Evolutionary conservation across 2,797 vertebrate genomes (phyloP).

Genomic region (Enteromius afrohamiltoni): DNA sequence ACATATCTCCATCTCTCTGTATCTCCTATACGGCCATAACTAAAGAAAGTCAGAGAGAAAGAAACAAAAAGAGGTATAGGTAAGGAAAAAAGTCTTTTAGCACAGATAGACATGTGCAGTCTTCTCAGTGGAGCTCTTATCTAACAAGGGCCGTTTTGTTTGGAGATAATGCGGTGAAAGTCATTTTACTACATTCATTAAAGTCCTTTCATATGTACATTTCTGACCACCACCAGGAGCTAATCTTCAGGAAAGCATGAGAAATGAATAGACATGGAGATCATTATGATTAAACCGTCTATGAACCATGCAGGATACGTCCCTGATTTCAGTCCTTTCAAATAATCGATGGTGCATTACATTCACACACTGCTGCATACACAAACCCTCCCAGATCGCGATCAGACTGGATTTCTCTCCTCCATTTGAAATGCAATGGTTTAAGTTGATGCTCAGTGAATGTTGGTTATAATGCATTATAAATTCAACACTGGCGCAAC

Average conservation of each 20-base stretch:
- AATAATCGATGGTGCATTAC: constrained; percentile 4
- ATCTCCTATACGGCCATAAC: constrained; percentile 26
- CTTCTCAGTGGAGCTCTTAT: constrained; percentile 67
- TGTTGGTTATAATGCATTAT: neutral
- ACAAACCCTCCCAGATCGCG: neutral
- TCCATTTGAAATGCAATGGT: neutral
- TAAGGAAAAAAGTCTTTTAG: constrained; percentile 74
- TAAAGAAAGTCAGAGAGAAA: constrained; percentile 62
- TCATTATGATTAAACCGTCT: constrained; percentile 16
- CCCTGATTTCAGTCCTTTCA: constrained; percentile 13
- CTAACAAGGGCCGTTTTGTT: constrained; percentile 75
- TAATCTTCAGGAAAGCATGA: constrained; percentile 32
- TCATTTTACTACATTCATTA: constrained; percentile 37
- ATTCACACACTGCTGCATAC: neutral
- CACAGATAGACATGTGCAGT: constrained; percentile 77
- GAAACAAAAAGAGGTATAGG: constrained; percentile 56
- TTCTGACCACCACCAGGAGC: constrained; percentile 16
- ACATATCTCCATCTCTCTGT: neutral
- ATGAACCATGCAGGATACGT: neutral
- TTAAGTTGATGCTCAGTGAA: neutral
- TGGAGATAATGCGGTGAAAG: constrained; percentile 73
- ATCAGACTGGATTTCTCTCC: neutral
- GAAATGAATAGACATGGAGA: constrained; percentile 25
- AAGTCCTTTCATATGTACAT: constrained; percentile 34
- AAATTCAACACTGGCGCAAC: neutral